Conservation (phyloP, 2,113 vertebrate genomes). For the Takifugu bimaculatus region DNA sequence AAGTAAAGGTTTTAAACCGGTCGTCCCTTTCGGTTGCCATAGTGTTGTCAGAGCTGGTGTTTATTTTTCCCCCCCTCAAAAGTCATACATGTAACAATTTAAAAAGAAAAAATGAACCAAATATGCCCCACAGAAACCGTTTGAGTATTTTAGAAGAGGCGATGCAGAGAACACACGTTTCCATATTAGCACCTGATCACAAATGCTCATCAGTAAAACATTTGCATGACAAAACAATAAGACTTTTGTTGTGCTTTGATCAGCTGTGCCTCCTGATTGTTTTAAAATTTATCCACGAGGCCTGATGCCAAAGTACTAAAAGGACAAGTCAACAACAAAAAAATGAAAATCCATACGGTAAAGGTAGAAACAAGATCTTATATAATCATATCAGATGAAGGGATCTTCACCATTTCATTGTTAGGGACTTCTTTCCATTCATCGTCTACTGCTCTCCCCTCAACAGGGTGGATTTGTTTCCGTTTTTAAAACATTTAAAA, state of each 20-base stretch:
- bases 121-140: no score
- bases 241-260: no score
- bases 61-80: not conserved
- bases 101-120: no score
- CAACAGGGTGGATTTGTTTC: not conserved
- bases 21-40: slow-evolving; percentile 27
- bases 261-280: no score
- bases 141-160: no score
- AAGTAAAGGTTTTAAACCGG: slow-evolving; percentile 17
- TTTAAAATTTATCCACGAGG: not conserved
- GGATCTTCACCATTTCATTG: slow-evolving; percentile 19
- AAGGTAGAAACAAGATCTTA: slow-evolving; percentile 29
- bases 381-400: not conserved
- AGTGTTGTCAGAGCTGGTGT: slow-evolving; percentile 40
- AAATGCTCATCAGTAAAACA: slow-evolving; percentile 11
- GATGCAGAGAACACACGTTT: no score
- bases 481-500: slow-evolving; percentile 53
- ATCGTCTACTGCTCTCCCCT: not conserved
- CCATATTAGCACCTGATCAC: not conserved
- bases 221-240: not conserved
- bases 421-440: not conserved
- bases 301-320: slow-evolving; percentile 2
- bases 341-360: not conserved
- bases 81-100: not conserved
- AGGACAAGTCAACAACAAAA: not conserved